Percentiles rank a stretch among this genome's conserved stretches.
Conservation (phyloP, 1,140 invertebrate species). For the Halesus radiatus region DNA sequence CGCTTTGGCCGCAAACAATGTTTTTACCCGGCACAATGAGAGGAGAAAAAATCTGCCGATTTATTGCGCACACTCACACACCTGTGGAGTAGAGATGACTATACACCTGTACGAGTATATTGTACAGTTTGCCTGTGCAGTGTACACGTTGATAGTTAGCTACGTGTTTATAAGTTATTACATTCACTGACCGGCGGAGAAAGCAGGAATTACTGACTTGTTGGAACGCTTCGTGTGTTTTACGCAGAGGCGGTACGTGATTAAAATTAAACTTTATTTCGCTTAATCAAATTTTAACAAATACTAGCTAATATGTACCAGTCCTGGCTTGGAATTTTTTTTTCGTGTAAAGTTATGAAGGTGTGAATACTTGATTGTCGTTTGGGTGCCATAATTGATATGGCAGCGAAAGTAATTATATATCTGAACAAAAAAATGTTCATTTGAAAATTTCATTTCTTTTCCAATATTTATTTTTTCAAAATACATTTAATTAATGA, state of each 20-base stretch:
- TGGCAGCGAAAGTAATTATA: too few relatives aligned
- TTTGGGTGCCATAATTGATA: too few relatives aligned
- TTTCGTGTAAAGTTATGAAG: too few relatives aligned
- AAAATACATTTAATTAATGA: too few relatives aligned
- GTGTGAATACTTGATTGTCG: too few relatives aligned
- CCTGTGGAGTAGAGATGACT: background rate
- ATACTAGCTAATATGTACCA: too few relatives aligned
- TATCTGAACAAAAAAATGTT: too few relatives aligned
- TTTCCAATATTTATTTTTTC: too few relatives aligned
- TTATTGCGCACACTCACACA: conserved; percentile 24
- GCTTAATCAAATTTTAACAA: too few relatives aligned
- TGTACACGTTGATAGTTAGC: background rate
- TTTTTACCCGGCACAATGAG: conserved; percentile 2
- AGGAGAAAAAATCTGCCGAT: conserved; percentile 16
- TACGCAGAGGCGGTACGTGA: background rate
- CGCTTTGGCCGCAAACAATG: conserved; percentile 11
- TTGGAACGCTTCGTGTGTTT: background rate
- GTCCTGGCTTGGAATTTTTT: too few relatives aligned
- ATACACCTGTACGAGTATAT: background rate
- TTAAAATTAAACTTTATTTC: too few relatives aligned
- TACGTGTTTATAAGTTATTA: background rate
- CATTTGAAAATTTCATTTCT: too few relatives aligned
- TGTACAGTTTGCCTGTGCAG: background rate
- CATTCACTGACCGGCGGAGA: conserved; percentile 10
- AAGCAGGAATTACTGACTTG: conserved; percentile 14